Evolutionary conservation across 2,888 invertebrate species (phyloP).

Genomic region (Eristalis arbustorum): DNA sequence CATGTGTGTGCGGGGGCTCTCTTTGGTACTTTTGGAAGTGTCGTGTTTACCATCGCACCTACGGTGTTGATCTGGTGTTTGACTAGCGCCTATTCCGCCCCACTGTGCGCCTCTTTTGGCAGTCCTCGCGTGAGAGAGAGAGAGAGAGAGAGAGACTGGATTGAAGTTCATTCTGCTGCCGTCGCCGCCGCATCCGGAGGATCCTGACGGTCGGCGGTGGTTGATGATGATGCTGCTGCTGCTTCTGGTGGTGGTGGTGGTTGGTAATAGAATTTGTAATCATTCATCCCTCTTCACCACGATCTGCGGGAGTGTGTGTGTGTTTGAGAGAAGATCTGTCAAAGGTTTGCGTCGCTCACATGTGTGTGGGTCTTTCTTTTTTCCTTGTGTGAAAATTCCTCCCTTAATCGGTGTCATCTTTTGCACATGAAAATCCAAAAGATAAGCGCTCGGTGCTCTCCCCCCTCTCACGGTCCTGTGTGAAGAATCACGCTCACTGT

Average conservation of each 20-base stretch:
- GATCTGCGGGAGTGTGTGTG: neutral
- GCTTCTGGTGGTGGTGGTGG: slow-evolving; percentile 16
- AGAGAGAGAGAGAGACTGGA: neutral
- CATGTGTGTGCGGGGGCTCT: slow-evolving; percentile 32
- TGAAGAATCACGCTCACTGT: slow-evolving; percentile 48
- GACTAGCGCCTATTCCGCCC: slow-evolving; percentile 72
- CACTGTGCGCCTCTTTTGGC: slow-evolving; percentile 54
- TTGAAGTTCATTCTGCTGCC: slow-evolving; percentile 49
- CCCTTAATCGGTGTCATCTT: slow-evolving; percentile 71
- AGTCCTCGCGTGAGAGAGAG: neutral
- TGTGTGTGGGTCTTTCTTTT: slow-evolving; percentile 45
- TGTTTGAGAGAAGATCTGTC: neutral
- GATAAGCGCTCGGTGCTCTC: slow-evolving; percentile 48
- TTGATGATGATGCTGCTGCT: neutral
- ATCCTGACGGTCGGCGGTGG: neutral
- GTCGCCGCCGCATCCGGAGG: neutral
- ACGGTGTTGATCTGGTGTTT: slow-evolving; percentile 79
- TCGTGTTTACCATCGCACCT: slow-evolving; percentile 77
- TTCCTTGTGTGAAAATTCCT: slow-evolving; percentile 67
- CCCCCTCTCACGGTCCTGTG: too few species aligned
- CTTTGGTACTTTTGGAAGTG: slow-evolving; percentile 72
- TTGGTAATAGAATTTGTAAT: slow-evolving; percentile 65
- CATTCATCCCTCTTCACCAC: slow-evolving; percentile 45
- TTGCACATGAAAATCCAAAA: slow-evolving; percentile 67
- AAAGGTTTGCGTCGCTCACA: neutral